Conservation (phyloP, 1,140 invertebrate species). For the Drosophila lacteicornis region DNA sequence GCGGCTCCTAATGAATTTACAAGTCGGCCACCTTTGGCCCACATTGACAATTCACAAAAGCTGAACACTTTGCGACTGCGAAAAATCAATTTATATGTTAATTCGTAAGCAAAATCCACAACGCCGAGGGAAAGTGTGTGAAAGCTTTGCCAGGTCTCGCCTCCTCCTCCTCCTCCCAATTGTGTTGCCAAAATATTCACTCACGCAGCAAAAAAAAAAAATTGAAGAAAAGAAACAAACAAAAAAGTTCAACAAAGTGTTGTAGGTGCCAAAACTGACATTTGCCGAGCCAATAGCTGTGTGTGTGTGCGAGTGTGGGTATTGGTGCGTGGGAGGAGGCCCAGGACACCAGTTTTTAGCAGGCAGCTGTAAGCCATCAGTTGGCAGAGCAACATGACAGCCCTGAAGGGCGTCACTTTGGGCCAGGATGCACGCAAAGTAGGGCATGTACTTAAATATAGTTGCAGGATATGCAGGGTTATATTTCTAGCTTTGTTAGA, state of each 20-base stretch:
- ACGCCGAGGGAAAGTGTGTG: constrained; percentile 36
- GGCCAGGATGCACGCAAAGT: constrained; percentile 22
- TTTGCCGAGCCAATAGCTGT: constrained; percentile 49
- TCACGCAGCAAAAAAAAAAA: constrained; percentile 50
- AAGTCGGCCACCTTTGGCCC: constrained; percentile 22
- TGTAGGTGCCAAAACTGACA: constrained; percentile 79
- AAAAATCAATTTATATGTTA: constrained; percentile 84
- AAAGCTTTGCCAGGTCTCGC: constrained; percentile 36
- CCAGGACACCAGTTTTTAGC: constrained; percentile 58
- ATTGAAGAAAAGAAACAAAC: constrained; percentile 24
- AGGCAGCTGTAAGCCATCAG: constrained; percentile 70
- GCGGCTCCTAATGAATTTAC: constrained; percentile 25
- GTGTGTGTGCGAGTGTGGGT: constrained; percentile 7
- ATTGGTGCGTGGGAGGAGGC: constrained; percentile 16
- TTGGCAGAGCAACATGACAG: constrained; percentile 68
- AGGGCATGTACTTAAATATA: too few species aligned
- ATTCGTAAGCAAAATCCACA: constrained; percentile 73
- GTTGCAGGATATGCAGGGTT: too few species aligned
- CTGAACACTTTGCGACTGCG: constrained; percentile 63
- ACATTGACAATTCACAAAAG: constrained; percentile 64
- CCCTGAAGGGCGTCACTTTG: constrained; percentile 47
- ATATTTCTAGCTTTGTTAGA: too few species aligned
- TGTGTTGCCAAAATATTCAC: constrained; percentile 62
- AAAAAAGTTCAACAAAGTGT: constrained; percentile 58
- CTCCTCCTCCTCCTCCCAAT: background rate